phyloP scores from a whole-genome alignment of 2,797 vertebrate species.

The Notolepis coatsorum region DNA sequence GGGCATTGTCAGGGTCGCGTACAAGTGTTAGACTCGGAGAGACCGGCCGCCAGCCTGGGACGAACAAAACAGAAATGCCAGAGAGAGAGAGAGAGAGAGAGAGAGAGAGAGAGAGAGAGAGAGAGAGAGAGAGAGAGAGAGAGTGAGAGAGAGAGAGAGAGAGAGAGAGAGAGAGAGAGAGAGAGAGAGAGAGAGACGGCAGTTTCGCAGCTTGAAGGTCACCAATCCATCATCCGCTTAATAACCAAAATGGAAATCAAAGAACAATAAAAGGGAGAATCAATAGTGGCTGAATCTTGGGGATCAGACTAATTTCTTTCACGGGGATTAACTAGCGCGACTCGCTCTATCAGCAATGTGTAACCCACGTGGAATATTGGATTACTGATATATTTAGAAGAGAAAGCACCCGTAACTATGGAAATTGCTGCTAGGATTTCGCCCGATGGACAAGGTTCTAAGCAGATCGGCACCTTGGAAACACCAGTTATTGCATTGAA shows the following conservation, averaged over 20 bases:
- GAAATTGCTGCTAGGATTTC: too few relatives aligned
- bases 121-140: constrained; percentile 47
- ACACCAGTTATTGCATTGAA: too few relatives aligned
- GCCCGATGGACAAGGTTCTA: too few relatives aligned
- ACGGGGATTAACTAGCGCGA: constrained; percentile 73
- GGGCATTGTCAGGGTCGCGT: too few relatives aligned
- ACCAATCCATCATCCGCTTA: constrained; percentile 83
- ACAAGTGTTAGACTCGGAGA: too few relatives aligned
- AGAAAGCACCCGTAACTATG: too few relatives aligned
- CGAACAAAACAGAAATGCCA: too few relatives aligned
- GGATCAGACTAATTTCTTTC: constrained; percentile 76
- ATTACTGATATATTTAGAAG: too few relatives aligned
- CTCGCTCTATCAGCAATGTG: constrained; percentile 57
- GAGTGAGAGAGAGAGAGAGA: constrained; percentile 47
- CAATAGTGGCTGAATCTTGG: constrained; percentile 63
- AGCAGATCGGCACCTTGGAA: too few relatives aligned
- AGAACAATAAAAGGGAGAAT: constrained; percentile 80
- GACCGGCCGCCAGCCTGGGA: too few relatives aligned
- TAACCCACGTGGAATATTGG: background rate
- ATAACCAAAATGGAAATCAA: constrained; percentile 83
- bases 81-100: background rate
- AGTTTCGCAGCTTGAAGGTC: constrained; percentile 71
- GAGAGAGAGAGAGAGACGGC: constrained; percentile 61
- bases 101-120: background rate
- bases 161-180: constrained; percentile 39